Evolutionary conservation across 2,113 vertebrate species (phyloP), one percentile per base, ranked within the genome.

Genomic region (Heterocephalus glaber): DNA sequence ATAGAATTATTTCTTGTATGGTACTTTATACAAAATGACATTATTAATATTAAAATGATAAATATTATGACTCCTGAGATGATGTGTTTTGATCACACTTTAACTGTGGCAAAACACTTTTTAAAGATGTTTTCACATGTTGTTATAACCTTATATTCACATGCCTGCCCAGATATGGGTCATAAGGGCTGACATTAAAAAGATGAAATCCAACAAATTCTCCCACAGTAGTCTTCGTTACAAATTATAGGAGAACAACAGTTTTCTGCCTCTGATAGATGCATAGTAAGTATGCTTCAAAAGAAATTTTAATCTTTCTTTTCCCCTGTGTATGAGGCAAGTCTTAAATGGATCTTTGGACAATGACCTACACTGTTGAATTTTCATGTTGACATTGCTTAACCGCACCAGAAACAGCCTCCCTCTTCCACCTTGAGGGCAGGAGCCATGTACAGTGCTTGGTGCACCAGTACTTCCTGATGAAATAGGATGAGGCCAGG

Each of bases 41-140:
- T 0, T 98, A 96, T 97, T 95, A 92, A 0, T 97, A 97, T 97
- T 93, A 94, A 91, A 94, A 96, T 94, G 93, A 95, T 97, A 90
- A 98, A 92, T 96, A 86, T 95, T 95, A 52, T 98, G 95, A 96
- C 92, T 96, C 61, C 60, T 89, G 76, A 95, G 90, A 95, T 80
- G 92, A 77, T 77, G 11, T 74, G 65, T 96, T 94, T 95, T 96
- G 70, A 90, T 96, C 97, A 92, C 97, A 94, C 96, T 97, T 0
- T 63, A 91, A 54, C 66, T 95, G 47, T 97, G 96, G 49, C 81
- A 95, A 80, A 88, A 68, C 97, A 86, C 77, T 97, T 96, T 92
- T 88, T 92, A 5, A 92, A 94, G 77, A 95, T 96, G 80, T 85
- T 97, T 96, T 92, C 92, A 90, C 92, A 86, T 92, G 52, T 2